Evolutionary conservation across 2,797 vertebrate genomes (phyloP), one percentile per base, ranked within the genome.

Genomic region (Siniperca undulata): DNA sequence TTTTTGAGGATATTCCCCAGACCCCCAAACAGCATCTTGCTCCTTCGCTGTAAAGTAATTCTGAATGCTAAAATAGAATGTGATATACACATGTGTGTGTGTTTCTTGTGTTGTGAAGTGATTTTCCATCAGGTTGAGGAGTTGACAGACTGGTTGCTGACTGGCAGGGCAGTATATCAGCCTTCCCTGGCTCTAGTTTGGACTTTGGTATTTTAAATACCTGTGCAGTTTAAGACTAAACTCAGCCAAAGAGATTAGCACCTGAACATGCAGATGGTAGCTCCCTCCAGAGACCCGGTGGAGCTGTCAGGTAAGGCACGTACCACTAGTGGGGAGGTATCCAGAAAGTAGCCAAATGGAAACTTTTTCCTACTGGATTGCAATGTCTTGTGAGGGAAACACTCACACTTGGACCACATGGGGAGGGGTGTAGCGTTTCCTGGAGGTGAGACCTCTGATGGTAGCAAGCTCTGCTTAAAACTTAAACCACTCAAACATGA

Each of bases 261-360:
- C 79, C 83, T 81, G 73, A 83, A 70, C 48, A 6, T 76, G 78
- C 82, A 81, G 86, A 88, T 85, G 80, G 83, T 6, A 66, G 80
- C 74, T 72, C 42, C 58, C 81, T 85, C 61, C 74, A 77, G 81
- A 84, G 81, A 83, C 53, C 70, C 7, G 1, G 24, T 48, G 71
- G 64, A 79, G 70, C 82, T 88, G 86, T 92, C 87, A 91, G 82
- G 50, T 53, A 0, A 80, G 61, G 80, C 88, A 92, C 64, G 34
- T 70, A 87, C 53, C 77, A 72, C 66, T 22, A 30, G 5, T 17
- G 52, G 14, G 27, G 65, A 77, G 89, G 40, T 24, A 59, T 81
- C 64, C 60, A 78, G 46, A 83, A 70, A 85, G 84, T 59, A 77
- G 36, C 60, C 77, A 84, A 91, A 85, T 92, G 85, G 87, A 92